These are phyloP conservation scores for Pseudoatta argentina DNA, from an alignment of 1,140 invertebrate genomes.

Conservation along the genomic window DNA sequence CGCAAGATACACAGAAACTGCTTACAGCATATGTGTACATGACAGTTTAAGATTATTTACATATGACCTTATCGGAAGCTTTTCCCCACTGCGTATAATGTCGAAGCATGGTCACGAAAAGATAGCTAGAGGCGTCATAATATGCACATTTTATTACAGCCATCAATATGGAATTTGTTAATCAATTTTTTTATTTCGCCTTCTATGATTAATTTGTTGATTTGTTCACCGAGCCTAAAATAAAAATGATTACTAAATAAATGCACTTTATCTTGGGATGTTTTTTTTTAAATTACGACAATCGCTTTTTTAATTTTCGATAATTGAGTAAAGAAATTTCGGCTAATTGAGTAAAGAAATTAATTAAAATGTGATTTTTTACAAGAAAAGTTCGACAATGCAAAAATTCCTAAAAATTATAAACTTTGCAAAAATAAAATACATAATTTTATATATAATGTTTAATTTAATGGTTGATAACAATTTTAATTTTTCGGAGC, in stretches of 20 bases:
- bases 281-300: background rate
- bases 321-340: background rate
- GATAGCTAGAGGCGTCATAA: background rate
- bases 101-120: background rate
- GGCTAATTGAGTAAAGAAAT: background rate
- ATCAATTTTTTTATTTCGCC: background rate
- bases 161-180: background rate
- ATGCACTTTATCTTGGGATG: background rate
- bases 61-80: background rate
- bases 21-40: background rate
- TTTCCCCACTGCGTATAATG: background rate
- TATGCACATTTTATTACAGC: background rate
- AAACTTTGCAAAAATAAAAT: too few species aligned
- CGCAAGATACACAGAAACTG: background rate
- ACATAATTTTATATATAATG: too few species aligned
- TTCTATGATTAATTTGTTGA: background rate
- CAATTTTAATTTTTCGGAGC: too few species aligned
- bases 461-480: too few species aligned
- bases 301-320: background rate
- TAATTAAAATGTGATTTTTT: background rate
- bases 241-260: background rate
- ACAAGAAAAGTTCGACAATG: background rate
- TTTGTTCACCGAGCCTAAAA: background rate
- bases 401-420: too few species aligned
- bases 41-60: constrained; percentile 54